phyloP scores from a whole-genome alignment of 2,113 vertebrate species.

The Melanocharis versteri region DNA sequence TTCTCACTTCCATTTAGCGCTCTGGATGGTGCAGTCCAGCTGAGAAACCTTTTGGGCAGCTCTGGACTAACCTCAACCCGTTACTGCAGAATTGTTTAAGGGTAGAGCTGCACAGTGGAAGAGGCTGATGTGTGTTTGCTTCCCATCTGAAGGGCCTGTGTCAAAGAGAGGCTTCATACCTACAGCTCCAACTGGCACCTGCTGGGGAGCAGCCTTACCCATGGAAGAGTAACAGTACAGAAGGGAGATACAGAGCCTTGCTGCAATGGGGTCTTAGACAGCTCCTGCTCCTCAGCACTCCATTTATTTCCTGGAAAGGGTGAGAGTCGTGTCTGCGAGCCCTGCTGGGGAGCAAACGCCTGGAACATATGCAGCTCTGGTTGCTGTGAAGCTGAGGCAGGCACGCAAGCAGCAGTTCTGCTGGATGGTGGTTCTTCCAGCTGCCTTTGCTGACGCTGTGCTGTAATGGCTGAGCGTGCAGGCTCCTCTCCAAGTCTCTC shows the following conservation, averaged over 20 bases:
- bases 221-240: neutral
- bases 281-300: neutral
- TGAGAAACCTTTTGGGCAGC: neutral
- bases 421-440: slow-evolving; percentile 65
- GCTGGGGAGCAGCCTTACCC: neutral
- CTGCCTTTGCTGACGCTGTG: slow-evolving; percentile 47
- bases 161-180: neutral
- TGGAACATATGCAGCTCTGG: slow-evolving; percentile 49
- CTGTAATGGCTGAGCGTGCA: slow-evolving; percentile 71
- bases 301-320: slow-evolving; percentile 58
- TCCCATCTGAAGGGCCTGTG: neutral
- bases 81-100: neutral
- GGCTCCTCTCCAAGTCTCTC: slow-evolving; percentile 72
- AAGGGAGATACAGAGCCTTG: neutral
- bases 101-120: neutral
- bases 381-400: slow-evolving; percentile 30
- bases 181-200: neutral
- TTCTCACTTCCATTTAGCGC: neutral
- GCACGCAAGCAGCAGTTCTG: slow-evolving; percentile 16
- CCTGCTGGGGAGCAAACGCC: slow-evolving; percentile 42
- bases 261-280: neutral
- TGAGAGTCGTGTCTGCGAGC: neutral
- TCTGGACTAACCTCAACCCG: neutral
- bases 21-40: neutral
- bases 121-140: neutral